Evolutionary conservation across 2,797 vertebrate species (phyloP).

Genomic region (Tangara arthus): DNA sequence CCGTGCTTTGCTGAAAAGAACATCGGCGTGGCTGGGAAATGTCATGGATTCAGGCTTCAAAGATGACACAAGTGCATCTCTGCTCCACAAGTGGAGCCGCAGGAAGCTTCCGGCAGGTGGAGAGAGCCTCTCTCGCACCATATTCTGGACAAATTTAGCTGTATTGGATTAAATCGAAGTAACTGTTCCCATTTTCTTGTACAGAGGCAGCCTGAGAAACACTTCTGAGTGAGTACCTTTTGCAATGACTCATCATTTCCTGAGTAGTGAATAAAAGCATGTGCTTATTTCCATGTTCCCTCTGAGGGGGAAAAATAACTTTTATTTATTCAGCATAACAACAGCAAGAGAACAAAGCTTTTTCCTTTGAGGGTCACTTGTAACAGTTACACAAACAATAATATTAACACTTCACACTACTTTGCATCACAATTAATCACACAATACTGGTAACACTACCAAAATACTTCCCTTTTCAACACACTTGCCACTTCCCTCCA

Average conservation of each 20-base stretch:
- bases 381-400: background rate
- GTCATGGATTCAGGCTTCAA: background rate
- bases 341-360: background rate
- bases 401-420: background rate
- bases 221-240: background rate
- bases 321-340: slow-evolving; percentile 19
- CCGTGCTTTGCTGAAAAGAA: background rate
- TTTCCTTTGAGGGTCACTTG: background rate
- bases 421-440: background rate
- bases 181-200: background rate
- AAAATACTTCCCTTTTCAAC: background rate
- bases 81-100: background rate
- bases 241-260: background rate
- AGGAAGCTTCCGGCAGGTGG: accelerated
- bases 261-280: background rate
- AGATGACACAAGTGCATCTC: background rate
- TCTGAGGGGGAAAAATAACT: background rate
- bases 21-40: background rate
- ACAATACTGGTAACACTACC: background rate
- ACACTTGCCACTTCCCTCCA: background rate
- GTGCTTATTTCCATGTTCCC: background rate
- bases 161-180: background rate
- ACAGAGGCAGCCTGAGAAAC: background rate
- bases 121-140: background rate
- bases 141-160: background rate